A percentile compares a stretch with the other conserved stretches of the same genome.
Conservation (phyloP, 2,797 vertebrate genomes). For the Amblyopsis hoosieri region DNA sequence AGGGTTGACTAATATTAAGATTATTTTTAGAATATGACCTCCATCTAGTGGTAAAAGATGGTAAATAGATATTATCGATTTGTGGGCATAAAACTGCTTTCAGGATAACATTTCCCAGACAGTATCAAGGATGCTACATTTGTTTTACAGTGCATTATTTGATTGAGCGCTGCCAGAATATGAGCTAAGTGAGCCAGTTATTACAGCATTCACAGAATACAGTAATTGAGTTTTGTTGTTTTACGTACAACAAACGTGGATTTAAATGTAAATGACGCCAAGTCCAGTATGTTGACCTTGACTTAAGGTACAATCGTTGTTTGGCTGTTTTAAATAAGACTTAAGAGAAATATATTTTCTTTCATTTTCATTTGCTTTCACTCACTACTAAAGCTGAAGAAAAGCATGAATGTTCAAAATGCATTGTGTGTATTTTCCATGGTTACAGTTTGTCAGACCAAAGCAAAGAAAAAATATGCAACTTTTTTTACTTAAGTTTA, state of each 20-base stretch:
- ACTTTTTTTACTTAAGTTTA: slow-evolving; percentile 50
- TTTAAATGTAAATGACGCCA: slow-evolving; percentile 59
- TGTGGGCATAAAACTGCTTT: no score
- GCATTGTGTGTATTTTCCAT: neutral
- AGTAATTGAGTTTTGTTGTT: slow-evolving; percentile 23
- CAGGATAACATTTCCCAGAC: no score
- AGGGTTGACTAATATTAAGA: neutral
- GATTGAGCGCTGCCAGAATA: neutral
- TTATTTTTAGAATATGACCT: slow-evolving; percentile 28
- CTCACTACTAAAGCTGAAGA: neutral
- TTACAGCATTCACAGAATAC: neutral
- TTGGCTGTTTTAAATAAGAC: slow-evolving; percentile 41
- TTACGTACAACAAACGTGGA: slow-evolving; percentile 12
- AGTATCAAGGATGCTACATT: no score
- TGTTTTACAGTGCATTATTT: no score
- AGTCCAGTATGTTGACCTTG: slow-evolving; percentile 39
- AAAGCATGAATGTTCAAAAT: no score
- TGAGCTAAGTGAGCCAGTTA: slow-evolving; percentile 6
- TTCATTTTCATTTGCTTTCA: slow-evolving; percentile 32
- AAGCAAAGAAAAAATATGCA: slow-evolving; percentile 49
- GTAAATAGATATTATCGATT: neutral
- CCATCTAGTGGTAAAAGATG: slow-evolving; percentile 61
- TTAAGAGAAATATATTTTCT: slow-evolving; percentile 7
- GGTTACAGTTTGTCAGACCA: slow-evolving; percentile 40
- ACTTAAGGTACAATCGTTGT: slow-evolving; percentile 23